phyloP scores from a whole-genome alignment of 2,888 invertebrate genomes.

The Stenoptilia bipunctidactyla region DNA sequence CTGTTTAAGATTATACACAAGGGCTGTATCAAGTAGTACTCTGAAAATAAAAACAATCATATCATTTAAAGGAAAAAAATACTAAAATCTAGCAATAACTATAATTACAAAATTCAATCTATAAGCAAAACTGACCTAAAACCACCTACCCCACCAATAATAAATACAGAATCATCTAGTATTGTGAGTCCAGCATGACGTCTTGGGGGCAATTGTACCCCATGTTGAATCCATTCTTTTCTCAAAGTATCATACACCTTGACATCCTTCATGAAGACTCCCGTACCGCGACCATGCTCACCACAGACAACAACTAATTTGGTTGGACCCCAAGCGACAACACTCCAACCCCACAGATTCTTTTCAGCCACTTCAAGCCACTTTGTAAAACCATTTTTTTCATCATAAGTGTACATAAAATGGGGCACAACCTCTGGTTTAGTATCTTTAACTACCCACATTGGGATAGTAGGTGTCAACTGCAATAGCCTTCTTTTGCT shows the following conservation, averaged over 20 bases:
- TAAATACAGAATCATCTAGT: conserved; percentile 34
- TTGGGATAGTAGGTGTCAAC: conserved; percentile 32
- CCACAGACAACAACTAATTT: conserved; percentile 48
- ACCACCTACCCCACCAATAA: conserved; percentile 54
- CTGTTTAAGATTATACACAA: conserved; percentile 40
- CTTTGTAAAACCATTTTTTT: conserved; percentile 30
- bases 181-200: conserved; percentile 45
- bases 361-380: conserved; percentile 49
- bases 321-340: conserved; percentile 40
- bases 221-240: conserved; percentile 43
- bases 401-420: conserved; percentile 32
- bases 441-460: conserved; percentile 29
- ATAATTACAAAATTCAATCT: neutral
- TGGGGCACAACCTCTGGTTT: conserved; percentile 30
- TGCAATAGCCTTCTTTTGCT: conserved; percentile 28
- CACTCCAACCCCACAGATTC: conserved; percentile 53
- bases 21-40: conserved; percentile 36
- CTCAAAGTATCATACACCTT: conserved; percentile 43
- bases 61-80: neutral
- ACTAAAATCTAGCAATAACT: neutral
- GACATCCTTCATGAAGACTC: conserved; percentile 41
- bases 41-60: conserved; percentile 27
- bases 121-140: conserved; percentile 39
- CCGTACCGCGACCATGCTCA: conserved; percentile 46
- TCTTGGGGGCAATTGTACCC: conserved; percentile 36